These are phyloP conservation scores for Oryzias sinensis DNA, from an alignment of 2,797 vertebrate genomes.

Conservation along the genomic window DNA sequence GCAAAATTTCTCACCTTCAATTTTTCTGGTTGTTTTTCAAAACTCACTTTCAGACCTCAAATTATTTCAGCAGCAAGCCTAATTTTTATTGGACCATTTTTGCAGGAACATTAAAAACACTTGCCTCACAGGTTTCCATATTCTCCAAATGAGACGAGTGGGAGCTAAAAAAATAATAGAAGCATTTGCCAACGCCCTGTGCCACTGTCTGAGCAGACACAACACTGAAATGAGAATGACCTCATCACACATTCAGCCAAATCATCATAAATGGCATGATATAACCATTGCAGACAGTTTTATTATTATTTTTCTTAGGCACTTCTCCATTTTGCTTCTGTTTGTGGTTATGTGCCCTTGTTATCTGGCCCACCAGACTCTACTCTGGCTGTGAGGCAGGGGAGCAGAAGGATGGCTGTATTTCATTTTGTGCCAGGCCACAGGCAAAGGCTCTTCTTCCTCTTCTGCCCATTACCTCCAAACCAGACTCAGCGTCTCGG, in stretches of 20 bases:
- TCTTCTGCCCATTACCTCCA: slow-evolving; percentile 61
- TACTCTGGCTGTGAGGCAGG: slow-evolving; percentile 60
- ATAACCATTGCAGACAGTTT: slow-evolving; percentile 59
- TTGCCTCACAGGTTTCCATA: slow-evolving; percentile 12
- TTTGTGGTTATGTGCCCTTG: slow-evolving; percentile 65
- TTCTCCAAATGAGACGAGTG: slow-evolving; percentile 28
- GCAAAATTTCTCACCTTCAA: slow-evolving; percentile 1
- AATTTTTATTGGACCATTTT: background rate
- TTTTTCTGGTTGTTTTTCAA: background rate
- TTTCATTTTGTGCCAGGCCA: slow-evolving; percentile 65
- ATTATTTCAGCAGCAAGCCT: background rate
- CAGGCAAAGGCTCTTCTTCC: slow-evolving; percentile 53
- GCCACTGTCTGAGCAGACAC: slow-evolving; percentile 45
- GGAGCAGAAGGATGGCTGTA: slow-evolving; percentile 71
- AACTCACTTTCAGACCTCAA: background rate
- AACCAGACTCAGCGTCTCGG: slow-evolving; percentile 62
- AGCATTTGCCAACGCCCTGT: slow-evolving; percentile 30
- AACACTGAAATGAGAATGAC: slow-evolving; percentile 62
- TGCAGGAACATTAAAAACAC: background rate
- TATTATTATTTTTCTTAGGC: slow-evolving; percentile 36
- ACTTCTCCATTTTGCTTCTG: slow-evolving; percentile 58
- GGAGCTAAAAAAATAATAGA: slow-evolving; percentile 42
- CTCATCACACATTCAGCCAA: slow-evolving; percentile 60
- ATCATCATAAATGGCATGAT: slow-evolving; percentile 63
- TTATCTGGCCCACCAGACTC: slow-evolving; percentile 72